Base-by-base conservation (phyloP, 2,113 vertebrate species). In the Cochlearius cochlearius region DNA sequence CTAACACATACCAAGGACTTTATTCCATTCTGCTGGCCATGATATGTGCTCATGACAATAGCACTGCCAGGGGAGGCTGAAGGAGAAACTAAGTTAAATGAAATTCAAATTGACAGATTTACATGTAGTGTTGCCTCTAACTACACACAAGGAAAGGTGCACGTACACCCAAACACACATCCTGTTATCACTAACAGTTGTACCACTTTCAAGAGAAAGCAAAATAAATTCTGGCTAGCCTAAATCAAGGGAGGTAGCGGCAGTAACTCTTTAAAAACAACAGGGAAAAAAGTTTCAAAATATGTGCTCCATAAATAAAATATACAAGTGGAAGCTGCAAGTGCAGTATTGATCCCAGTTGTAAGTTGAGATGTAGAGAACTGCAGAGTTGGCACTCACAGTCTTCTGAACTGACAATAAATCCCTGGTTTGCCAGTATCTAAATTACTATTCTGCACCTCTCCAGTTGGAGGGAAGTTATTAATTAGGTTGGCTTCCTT, bases 221-320 rank as follows among this genome's bases (percentile, higher is more conserved):
- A 68, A 73, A 90, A 85, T 62, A 39, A 94, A 88, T 68, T 63
- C 62, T 79, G 39, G 9, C 67, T 38, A 23, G 36, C n/a, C 55
- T 84, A 72, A 96, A 94, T 87, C 91, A 96, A 83, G 58, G 23
- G 4, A n/a, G 63, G 59, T n/a, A 64, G 81, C 3, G 9, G 55
- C 63, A 88, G 84, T 92, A 93, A 93, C 86, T 72, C 92, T 85
- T 81, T 52, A 82, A 66, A 92, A 94, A 94, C 68, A 92, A 92
- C 73, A 71, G 36, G 62, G 39, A 1, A 34, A 56, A 90, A 73
- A 49, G 72, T 88, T 96, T 92, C 90, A 84, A 94, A 93, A 92
- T 81, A 86, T 7, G 29, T 66, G 85, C 43, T n/a, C 59, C 85
- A 94, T 97, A 97, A 97, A 98, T 96, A 96, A 97, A 97, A 87